Evolutionary conservation across 2,113 vertebrate genomes (phyloP).

Genomic region (Pterocles burchelli): DNA sequence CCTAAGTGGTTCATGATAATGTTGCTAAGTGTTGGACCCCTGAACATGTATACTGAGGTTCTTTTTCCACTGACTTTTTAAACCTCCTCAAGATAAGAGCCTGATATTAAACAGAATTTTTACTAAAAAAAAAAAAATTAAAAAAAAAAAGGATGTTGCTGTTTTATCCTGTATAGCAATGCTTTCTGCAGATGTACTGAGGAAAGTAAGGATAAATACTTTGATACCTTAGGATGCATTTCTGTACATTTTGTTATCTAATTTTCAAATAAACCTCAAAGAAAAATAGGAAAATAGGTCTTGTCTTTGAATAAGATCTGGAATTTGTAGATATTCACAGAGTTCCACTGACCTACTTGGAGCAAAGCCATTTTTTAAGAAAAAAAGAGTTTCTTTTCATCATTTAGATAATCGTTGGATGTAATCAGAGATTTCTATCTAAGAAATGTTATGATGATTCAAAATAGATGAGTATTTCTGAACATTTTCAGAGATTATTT

Average conservation of each 20-base stretch:
- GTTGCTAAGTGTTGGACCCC: neutral
- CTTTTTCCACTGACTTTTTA: neutral
- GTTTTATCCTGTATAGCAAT: neutral
- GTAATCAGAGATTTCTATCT: neutral
- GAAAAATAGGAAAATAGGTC: neutral
- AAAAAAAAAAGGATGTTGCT: neutral
- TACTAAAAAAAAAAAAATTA: neutral
- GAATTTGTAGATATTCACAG: neutral
- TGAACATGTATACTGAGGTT: neutral
- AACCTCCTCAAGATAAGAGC: accelerated
- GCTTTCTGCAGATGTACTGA: neutral
- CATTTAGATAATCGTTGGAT: neutral
- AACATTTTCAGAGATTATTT: neutral
- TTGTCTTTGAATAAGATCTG: neutral
- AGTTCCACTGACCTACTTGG: neutral
- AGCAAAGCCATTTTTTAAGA: neutral
- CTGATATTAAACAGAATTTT: neutral
- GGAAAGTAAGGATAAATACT: neutral
- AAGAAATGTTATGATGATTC: neutral
- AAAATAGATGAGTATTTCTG: neutral
- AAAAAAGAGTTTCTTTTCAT: neutral
- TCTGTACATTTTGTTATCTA: neutral
- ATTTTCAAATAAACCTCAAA: neutral
- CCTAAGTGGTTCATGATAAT: neutral
- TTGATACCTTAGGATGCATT: neutral